Base-by-base conservation (phyloP, 2,113 vertebrate genomes). In the Carassius carassius region DNA sequence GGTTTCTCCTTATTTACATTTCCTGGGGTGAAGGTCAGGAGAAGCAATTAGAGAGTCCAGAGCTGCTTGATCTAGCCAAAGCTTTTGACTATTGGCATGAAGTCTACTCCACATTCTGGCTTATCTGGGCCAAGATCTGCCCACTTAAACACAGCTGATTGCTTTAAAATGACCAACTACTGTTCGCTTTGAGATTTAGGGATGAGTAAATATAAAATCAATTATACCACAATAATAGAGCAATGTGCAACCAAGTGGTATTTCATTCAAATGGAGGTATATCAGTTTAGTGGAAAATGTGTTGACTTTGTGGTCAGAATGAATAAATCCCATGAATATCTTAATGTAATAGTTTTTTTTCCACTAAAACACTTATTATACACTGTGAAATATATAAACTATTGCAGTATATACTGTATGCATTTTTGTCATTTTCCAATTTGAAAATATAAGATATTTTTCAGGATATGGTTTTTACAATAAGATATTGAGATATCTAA, bases 61-160 rank as follows among this genome's bases (percentile, higher is more conserved):
- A 69, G 65, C 41, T 23, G 19, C 70, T 73, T 74, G n/a, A n/a
- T 73, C 70, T 73, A 14, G 70, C 70, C 11, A 47, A 73, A 73
- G 41, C 37, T 69, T 21, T 37, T 21, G 16, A 69, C 65, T 70
- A 21, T 10, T 73, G 70, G 2, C 70, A 73, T 73, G 37, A 44
- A 44, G 70, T 23, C 70, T 73, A 21, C 37, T 73, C 37, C 37
- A 44, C 70, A 73, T 13, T 73, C 1, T 47, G 13, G 70, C 1
- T 44, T 73, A 73, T 72, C 35, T n/a, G 1, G 3, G 19, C 11
- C 37, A 44, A 41, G 11, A 72, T 72, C 7, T 17, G 32, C 65
- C 7, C 29, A 69, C 29, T 8, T 69, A 11, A 17, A 37, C 17
- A 37, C 16, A 37, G 65, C 3, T 37, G 16, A 37, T 37, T 69